These are phyloP conservation scores for Drosophila subpulchrella DNA, from an alignment of 1,140 invertebrate genomes.

Conservation along the genomic window DNA sequence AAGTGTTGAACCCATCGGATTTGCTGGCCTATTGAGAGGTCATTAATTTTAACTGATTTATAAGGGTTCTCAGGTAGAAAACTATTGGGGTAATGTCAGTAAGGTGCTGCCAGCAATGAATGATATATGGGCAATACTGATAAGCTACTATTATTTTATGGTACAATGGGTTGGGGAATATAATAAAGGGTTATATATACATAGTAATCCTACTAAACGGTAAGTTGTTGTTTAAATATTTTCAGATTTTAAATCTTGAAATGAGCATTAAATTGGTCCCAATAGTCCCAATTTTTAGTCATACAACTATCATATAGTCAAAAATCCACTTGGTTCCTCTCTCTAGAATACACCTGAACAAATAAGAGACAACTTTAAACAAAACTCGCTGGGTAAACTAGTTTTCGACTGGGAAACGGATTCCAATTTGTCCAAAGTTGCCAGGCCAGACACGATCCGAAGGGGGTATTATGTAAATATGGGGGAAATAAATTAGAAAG, in stretches of 20 bases:
- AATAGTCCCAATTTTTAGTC: background rate
- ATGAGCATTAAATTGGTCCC: too few relatives aligned
- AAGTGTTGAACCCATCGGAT: conserved; percentile 46
- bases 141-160: background rate
- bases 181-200: background rate
- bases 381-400: conserved; percentile 35
- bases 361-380: conserved; percentile 23
- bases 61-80: conserved; percentile 4
- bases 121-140: background rate
- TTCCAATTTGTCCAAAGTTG: conserved; percentile 41
- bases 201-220: background rate
- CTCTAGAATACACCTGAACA: conserved; percentile 46
- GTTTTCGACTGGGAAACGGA: conserved; percentile 37
- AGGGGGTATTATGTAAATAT: conserved; percentile 69
- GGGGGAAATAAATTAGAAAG: conserved; percentile 69
- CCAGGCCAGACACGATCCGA: conserved; percentile 40
- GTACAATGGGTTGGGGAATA: background rate
- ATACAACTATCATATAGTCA: background rate
- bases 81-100: background rate
- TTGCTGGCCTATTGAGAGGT: conserved; percentile 31
- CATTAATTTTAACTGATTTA: conserved; percentile 38
- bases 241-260: background rate
- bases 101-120: background rate
- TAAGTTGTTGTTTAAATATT: background rate
- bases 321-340: background rate